Percentiles rank a stretch among this genome's conserved stretches.
Evolutionary conservation across 2,888 invertebrate species (phyloP).

Genomic region (Platycnemis pennipes): DNA sequence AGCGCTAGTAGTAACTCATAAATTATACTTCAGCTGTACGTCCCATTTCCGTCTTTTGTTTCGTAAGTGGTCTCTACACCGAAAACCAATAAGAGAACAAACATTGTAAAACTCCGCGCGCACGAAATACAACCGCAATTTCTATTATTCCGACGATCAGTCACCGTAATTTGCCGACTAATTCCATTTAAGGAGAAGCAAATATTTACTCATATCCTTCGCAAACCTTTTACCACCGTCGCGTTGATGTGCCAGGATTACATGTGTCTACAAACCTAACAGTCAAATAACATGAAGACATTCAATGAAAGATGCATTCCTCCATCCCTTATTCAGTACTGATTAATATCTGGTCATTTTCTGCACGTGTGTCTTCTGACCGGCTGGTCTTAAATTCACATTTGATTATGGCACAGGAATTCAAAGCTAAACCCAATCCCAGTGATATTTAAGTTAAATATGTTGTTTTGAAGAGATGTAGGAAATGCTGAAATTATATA

Average conservation of each 20-base stretch:
- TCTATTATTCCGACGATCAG: constrained; percentile 34
- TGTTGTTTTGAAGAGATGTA: too few relatives aligned
- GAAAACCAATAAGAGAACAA: constrained; percentile 23
- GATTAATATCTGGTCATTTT: too few relatives aligned
- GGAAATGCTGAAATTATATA: too few relatives aligned
- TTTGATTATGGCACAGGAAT: too few relatives aligned
- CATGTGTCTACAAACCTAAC: background rate
- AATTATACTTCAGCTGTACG: background rate
- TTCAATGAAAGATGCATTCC: too few relatives aligned
- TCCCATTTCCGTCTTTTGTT: background rate
- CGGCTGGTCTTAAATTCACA: too few relatives aligned
- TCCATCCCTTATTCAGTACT: too few relatives aligned
- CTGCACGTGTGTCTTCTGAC: too few relatives aligned
- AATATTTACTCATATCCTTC: constrained; percentile 29
- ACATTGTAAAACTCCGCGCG: constrained; percentile 16
- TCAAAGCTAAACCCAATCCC: too few relatives aligned
- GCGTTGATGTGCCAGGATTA: background rate
- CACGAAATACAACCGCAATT: background rate
- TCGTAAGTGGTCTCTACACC: background rate
- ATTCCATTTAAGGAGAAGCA: constrained; percentile 7
- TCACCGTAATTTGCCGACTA: constrained; percentile 13
- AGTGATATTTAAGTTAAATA: too few relatives aligned
- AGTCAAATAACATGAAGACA: too few relatives aligned
- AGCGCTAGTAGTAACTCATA: background rate
- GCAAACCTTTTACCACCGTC: constrained; percentile 20